Percentiles rank a stretch among this genome's conserved stretches.
Evolutionary conservation across 2,888 invertebrate genomes (phyloP).

Genomic region (Cantharis nigra): DNA sequence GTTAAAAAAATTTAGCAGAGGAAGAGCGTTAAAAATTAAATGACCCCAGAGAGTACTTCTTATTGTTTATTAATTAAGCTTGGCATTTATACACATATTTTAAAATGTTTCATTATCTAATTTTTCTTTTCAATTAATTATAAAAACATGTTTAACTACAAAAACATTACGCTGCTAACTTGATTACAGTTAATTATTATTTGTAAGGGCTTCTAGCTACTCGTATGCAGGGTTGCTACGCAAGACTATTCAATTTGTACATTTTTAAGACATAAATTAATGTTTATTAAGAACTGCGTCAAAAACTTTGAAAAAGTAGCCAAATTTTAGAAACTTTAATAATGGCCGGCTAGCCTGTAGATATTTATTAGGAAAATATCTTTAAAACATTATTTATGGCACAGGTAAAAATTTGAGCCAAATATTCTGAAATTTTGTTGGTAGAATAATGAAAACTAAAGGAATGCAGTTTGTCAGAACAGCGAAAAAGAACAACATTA

Average conservation of each 20-base stretch:
- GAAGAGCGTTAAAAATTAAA: constrained; percentile 10
- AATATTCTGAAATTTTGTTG: too few species aligned
- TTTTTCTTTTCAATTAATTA: not conserved
- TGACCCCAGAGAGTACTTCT: constrained; percentile 8
- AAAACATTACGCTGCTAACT: not conserved
- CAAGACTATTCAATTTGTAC: not conserved
- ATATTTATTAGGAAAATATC: too few species aligned
- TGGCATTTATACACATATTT: constrained; percentile 18
- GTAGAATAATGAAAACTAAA: too few species aligned
- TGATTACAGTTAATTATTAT: not conserved
- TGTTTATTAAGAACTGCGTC: not conserved
- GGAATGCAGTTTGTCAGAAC: too few species aligned
- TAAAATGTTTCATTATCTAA: constrained; percentile 12
- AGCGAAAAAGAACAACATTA: too few species aligned
- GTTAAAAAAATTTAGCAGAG: constrained; percentile 6
- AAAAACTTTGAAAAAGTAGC: not conserved
- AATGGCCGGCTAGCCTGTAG: too few species aligned
- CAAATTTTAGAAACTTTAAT: too few species aligned
- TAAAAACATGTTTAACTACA: not conserved
- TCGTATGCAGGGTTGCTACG: not conserved
- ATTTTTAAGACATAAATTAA: not conserved
- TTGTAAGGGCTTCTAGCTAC: not conserved
- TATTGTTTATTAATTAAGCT: constrained; percentile 14
- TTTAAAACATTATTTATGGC: too few species aligned
- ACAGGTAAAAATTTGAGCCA: too few species aligned